Conservation (phyloP, 2,797 vertebrate species). For the Squalus acanthias region DNA sequence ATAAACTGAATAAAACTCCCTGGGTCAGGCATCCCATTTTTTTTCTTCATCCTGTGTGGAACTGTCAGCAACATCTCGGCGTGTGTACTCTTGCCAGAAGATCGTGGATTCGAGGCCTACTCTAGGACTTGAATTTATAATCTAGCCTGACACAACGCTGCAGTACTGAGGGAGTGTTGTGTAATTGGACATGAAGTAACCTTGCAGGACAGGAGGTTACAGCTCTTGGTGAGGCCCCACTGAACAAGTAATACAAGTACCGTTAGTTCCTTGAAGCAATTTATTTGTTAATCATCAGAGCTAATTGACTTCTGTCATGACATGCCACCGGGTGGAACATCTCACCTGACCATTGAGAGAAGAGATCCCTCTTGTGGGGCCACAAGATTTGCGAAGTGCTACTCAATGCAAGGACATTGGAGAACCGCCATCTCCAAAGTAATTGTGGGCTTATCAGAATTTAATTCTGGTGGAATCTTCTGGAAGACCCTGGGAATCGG, state of each 20-base stretch:
- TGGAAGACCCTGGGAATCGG: background rate
- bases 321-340: background rate
- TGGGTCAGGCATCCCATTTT: background rate
- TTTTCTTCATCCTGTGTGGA: background rate
- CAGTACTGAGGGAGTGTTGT: background rate
- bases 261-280: background rate
- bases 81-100: background rate
- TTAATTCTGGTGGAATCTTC: no score
- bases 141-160: background rate
- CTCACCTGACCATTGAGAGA: background rate
- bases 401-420: background rate
- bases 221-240: background rate
- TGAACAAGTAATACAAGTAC: background rate
- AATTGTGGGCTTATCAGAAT: background rate
- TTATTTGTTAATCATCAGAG: background rate
- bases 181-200: background rate
- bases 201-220: background rate
- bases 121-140: background rate
- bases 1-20: background rate
- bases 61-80: background rate
- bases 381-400: background rate
- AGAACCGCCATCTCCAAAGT: background rate
- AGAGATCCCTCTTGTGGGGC: background rate
- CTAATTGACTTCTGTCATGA: background rate
- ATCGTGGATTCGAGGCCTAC: background rate